phyloP scores from a whole-genome alignment of 2,113 vertebrate species.

The Chaetura pelagica region DNA sequence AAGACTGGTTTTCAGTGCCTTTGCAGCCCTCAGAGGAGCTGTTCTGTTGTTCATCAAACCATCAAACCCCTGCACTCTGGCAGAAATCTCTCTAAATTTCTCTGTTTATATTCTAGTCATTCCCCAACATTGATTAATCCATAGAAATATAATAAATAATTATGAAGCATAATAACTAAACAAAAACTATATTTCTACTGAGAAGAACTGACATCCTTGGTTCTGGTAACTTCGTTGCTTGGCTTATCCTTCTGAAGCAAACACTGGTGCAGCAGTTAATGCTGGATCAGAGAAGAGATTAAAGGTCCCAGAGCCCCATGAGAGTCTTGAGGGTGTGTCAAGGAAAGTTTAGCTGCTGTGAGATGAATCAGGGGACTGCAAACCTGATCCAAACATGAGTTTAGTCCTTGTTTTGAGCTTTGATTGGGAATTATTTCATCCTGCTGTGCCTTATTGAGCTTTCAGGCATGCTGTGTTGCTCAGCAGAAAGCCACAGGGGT shows the following conservation, averaged over 20 bases:
- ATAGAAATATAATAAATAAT: conserved; percentile 62
- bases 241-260: not conserved
- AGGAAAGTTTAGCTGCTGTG: not conserved
- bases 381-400: accelerated
- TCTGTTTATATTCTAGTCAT: conserved; percentile 12
- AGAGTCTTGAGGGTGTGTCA: not conserved
- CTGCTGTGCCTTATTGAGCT: accelerated
- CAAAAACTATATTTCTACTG: not conserved
- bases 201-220: not conserved
- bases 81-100: not conserved
- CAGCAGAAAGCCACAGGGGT: not conserved
- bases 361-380: not conserved
- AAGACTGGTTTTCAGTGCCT: not conserved
- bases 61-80: not conserved
- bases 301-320: not conserved
- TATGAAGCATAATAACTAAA: conserved; percentile 55
- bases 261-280: not conserved
- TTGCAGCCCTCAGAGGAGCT: not conserved
- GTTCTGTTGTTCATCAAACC: not conserved
- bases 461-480: accelerated
- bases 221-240: not conserved
- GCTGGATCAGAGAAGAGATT: not conserved
- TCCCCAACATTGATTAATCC: conserved; percentile 51
- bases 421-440: not conserved
- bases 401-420: not conserved